Evolutionary conservation across 2,888 invertebrate species (phyloP).

Genomic region (Apamea epomidion): DNA sequence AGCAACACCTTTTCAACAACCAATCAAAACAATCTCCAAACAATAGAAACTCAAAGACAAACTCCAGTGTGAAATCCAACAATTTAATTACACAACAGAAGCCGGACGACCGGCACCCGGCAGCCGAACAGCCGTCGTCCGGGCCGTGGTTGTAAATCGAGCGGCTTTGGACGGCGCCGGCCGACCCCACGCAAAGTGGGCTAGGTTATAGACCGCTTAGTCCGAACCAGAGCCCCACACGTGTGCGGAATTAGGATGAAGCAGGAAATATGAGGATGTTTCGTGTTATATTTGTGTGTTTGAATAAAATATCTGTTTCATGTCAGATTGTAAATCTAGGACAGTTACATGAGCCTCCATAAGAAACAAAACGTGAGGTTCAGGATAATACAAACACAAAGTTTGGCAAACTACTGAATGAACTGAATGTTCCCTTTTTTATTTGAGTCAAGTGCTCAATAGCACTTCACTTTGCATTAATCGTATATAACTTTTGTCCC

Average conservation of each 20-base stretch:
- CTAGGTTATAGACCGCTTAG: constrained; percentile 57
- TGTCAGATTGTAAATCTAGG: background rate
- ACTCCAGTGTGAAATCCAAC: constrained; percentile 42
- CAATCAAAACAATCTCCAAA: constrained; percentile 47
- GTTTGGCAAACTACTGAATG: background rate
- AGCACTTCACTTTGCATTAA: background rate
- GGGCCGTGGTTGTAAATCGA: constrained; percentile 49
- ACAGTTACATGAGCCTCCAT: background rate
- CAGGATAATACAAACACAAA: background rate
- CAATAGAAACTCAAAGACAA: constrained; percentile 31
- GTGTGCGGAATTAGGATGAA: constrained; percentile 42
- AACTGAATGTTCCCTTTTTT: background rate
- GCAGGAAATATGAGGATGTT: constrained; percentile 30
- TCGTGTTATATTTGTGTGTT: constrained; percentile 18
- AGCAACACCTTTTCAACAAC: constrained; percentile 14
- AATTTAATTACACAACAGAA: constrained; percentile 56
- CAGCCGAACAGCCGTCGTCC: constrained; percentile 10
- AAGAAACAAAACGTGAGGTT: background rate
- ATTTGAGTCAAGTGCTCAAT: background rate
- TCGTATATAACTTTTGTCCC: background rate
- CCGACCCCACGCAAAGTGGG: constrained; percentile 35
- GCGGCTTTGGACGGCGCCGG: constrained; percentile 5
- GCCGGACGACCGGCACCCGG: constrained; percentile 12
- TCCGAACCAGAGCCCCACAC: constrained; percentile 20
- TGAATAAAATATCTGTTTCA: constrained; percentile 35